phyloP scores from a whole-genome alignment of 2,797 vertebrate species.

The Sebastes diploproa region DNA sequence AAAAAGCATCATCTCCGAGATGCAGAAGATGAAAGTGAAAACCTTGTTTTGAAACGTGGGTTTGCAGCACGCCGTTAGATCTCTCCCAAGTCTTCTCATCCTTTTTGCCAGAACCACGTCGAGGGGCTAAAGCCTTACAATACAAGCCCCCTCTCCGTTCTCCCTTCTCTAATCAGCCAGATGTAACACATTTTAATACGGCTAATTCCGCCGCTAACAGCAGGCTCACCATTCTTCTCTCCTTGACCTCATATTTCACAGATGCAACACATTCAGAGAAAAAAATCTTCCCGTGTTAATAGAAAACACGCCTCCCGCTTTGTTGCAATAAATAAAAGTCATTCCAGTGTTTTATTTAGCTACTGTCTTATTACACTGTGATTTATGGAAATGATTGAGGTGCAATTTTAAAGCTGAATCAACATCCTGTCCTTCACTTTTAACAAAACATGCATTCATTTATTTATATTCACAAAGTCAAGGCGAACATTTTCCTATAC shows the following conservation, averaged over 20 bases:
- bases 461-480: constrained; percentile 9
- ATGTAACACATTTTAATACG: constrained; percentile 1
- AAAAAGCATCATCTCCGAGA: constrained; percentile 50
- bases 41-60: constrained; percentile 53
- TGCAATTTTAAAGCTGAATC: not conserved
- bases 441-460: not conserved
- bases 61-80: constrained; percentile 50
- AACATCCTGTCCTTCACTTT: constrained; percentile 6
- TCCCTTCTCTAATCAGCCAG: constrained; percentile 1
- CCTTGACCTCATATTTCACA: not conserved
- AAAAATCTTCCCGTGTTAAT: not conserved
- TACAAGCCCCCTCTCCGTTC: not conserved
- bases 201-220: not conserved
- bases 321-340: not conserved
- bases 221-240: not conserved
- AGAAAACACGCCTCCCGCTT: not conserved
- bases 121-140: constrained; percentile 20
- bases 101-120: constrained; percentile 27
- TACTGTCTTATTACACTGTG: not conserved
- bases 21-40: constrained; percentile 62
- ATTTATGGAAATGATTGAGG: not conserved
- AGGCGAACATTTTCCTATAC: constrained; percentile 2
- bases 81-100: constrained; percentile 32
- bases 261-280: not conserved
- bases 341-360: not conserved